phyloP scores from a whole-genome alignment of 2,797 vertebrate species.

The Cyprinodon diabolis region DNA sequence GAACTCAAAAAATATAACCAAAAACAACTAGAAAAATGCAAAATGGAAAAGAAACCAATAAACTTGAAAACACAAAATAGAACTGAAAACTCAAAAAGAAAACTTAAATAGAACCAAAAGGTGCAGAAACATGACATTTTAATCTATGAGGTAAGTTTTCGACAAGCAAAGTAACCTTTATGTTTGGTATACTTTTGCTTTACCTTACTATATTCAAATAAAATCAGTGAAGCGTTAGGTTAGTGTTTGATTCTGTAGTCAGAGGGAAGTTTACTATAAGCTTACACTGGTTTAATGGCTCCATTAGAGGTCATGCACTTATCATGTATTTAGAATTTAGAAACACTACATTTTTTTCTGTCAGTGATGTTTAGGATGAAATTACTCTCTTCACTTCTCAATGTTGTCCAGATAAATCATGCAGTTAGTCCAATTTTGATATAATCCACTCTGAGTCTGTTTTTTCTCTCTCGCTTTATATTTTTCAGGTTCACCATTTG shows the following conservation, averaged over 20 bases:
- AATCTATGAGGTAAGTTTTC: neutral
- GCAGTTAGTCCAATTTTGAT: neutral
- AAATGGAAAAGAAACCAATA: too few species aligned
- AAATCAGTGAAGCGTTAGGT: neutral
- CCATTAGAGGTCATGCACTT: neutral
- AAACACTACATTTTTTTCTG: neutral
- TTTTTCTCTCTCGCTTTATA: neutral
- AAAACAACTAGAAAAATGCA: too few species aligned
- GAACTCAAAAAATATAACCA: too few species aligned
- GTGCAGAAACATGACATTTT: too few species aligned
- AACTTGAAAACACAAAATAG: too few species aligned
- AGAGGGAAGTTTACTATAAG: neutral
- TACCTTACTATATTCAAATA: too few species aligned
- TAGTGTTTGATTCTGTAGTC: neutral
- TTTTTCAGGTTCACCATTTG: slow-evolving; percentile 90
- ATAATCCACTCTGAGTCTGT: neutral
- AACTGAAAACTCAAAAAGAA: too few species aligned
- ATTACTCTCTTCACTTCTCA: too few species aligned
- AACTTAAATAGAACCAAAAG: too few species aligned
- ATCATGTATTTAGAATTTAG: neutral
- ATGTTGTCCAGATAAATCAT: neutral
- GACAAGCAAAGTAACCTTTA: neutral
- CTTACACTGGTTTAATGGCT: neutral
- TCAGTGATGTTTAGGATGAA: too few species aligned
- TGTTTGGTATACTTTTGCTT: neutral